A percentile compares a stretch with the other conserved stretches of the same genome.
phyloP scores from a whole-genome alignment of 1,140 invertebrate species.

The Acromyrmex heyeri region DNA sequence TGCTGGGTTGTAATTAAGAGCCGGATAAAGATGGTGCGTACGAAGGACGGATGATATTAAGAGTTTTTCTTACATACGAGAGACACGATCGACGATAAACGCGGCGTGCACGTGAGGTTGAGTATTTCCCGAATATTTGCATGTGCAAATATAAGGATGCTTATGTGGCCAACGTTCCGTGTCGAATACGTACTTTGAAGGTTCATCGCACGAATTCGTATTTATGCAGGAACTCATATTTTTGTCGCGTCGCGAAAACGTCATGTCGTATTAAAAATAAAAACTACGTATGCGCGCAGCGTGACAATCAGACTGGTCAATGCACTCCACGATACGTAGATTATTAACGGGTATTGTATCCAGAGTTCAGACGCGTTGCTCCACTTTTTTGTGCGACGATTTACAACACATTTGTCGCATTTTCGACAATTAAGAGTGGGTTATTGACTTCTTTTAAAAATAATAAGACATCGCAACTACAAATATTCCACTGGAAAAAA shows the following conservation, averaged over 20 bases:
- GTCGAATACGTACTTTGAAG: neutral
- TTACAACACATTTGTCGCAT: slow-evolving; percentile 15
- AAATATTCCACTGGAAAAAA: neutral
- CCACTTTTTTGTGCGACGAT: slow-evolving; percentile 17
- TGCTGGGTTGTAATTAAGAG: slow-evolving; percentile 76
- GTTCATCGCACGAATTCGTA: slow-evolving; percentile 12
- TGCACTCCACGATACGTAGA: slow-evolving; percentile 42
- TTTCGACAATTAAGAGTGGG: neutral
- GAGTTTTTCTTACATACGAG: neutral
- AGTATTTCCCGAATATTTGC: neutral
- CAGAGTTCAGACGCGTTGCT: slow-evolving; percentile 42
- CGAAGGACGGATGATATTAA: slow-evolving; percentile 41
- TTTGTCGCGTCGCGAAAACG: slow-evolving; percentile 19
- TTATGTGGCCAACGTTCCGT: neutral
- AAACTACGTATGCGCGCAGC: slow-evolving; percentile 2
- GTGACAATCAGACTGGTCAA: slow-evolving; percentile 38
- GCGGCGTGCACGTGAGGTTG: neutral
- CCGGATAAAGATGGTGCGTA: slow-evolving; percentile 64
- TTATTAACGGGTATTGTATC: slow-evolving; percentile 38
- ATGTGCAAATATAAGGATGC: neutral
- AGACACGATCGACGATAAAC: slow-evolving; percentile 5
- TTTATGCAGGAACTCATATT: slow-evolving; percentile 18
- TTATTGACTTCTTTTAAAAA: slow-evolving; percentile 18
- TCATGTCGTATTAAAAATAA: slow-evolving; percentile 46
- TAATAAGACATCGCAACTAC: neutral